These are phyloP conservation scores for Cataglyphis livida DNA, from an alignment of 2,888 invertebrate species.

Conservation along the genomic window DNA sequence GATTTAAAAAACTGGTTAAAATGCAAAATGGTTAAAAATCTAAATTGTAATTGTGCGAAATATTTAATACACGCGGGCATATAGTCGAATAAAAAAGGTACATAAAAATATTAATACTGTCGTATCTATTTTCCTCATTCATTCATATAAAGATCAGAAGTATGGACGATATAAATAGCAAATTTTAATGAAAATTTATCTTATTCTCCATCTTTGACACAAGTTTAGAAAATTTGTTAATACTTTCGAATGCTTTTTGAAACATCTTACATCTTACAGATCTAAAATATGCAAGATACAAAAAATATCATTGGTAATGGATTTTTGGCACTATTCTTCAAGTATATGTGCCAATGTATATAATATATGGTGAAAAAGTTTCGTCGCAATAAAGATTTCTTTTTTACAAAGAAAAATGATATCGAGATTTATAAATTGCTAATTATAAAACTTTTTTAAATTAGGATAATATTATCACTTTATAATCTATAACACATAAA, in stretches of 20 bases:
- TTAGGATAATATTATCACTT: conserved; percentile 62
- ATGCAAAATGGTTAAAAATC: conserved; percentile 33
- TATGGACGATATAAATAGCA: conserved; percentile 60
- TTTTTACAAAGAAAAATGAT: conserved; percentile 7
- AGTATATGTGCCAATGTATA: conserved; percentile 25
- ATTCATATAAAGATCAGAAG: conserved; percentile 62
- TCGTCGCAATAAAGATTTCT: conserved; percentile 1
- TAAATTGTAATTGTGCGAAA: conserved; percentile 27
- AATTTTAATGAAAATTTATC: conserved; percentile 57
- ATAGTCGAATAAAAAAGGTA: conserved; percentile 46
- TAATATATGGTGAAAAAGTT: conserved; percentile 10
- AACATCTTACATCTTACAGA: conserved; percentile 56
- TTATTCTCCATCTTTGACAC: conserved; percentile 46
- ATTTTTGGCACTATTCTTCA: conserved; percentile 44
- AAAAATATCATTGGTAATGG: conserved; percentile 52
- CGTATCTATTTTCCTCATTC: conserved; percentile 59
- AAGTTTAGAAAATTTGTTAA: conserved; percentile 62
- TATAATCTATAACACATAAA: neutral
- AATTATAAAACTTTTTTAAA: conserved; percentile 55
- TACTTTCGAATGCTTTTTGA: conserved; percentile 49
- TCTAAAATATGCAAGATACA: conserved; percentile 58
- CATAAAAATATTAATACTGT: conserved; percentile 58
- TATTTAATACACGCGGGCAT: conserved; percentile 30
- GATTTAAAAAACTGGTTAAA: conserved; percentile 18
- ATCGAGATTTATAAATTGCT: conserved; percentile 38